These are phyloP conservation scores for Trichonephila clavata DNA, from an alignment of 1,140 invertebrate species.

Conservation along the genomic window DNA sequence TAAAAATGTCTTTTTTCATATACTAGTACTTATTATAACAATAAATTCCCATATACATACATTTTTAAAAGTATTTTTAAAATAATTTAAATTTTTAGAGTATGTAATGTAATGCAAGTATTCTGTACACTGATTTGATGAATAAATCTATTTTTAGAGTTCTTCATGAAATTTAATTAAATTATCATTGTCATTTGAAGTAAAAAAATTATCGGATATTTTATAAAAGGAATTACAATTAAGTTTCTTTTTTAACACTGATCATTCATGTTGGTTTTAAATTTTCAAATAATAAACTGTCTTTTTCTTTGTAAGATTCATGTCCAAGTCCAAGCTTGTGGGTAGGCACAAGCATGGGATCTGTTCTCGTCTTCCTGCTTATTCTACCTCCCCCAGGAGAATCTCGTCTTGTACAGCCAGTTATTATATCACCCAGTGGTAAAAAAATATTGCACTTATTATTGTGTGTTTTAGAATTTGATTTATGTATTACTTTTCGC, in stretches of 20 bases:
- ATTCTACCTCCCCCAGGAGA: conserved; percentile 91
- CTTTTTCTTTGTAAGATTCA: conserved; percentile 26
- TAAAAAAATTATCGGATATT: too few species aligned
- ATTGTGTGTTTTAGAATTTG: neutral
- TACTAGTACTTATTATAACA: neutral
- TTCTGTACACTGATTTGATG: too few species aligned
- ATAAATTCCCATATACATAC: neutral
- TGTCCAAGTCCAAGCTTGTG: conserved; percentile 88
- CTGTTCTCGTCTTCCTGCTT: conserved; percentile 94
- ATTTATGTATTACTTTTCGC: too few species aligned
- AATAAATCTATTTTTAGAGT: too few species aligned
- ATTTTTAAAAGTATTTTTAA: too few species aligned
- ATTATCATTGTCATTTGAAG: too few species aligned
- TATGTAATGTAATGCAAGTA: too few species aligned
- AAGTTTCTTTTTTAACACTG: too few species aligned
- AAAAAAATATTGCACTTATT: conserved; percentile 79
- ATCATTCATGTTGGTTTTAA: neutral
- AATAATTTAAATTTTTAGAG: too few species aligned
- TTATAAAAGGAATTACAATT: neutral
- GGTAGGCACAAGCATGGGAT: conserved; percentile 97
- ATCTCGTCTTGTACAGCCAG: conserved; percentile 90
- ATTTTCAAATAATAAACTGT: neutral
- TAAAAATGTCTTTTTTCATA: neutral
- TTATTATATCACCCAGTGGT: conserved; percentile 94
- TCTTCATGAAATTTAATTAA: too few species aligned